A percentile compares a stretch with the other conserved stretches of the same genome.
Evolutionary conservation across 2,797 vertebrate genomes (phyloP).

Genomic region (Aldrovandia affinis): DNA sequence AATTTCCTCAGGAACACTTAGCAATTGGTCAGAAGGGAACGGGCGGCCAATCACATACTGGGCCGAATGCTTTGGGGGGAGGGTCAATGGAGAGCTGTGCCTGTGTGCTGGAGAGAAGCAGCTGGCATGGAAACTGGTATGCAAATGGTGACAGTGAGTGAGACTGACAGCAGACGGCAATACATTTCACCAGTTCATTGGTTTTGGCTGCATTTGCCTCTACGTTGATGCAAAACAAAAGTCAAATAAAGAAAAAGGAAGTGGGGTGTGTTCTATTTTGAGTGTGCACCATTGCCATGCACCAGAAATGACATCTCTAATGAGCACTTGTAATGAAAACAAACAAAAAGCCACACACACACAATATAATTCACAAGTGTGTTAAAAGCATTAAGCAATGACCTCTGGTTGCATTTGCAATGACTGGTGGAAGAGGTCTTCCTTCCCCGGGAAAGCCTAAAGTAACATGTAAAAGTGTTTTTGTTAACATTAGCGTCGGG

Average conservation of each 20-base stretch:
- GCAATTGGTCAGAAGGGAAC: not conserved
- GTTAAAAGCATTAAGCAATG: not conserved
- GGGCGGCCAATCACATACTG: not conserved
- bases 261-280: no score
- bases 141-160: constrained; percentile 1
- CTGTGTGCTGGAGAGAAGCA: not conserved
- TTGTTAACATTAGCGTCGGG: not conserved
- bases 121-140: not conserved
- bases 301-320: not conserved
- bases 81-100: not conserved
- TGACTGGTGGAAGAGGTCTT: not conserved
- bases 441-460: not conserved
- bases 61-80: not conserved
- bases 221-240: not conserved
- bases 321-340: not conserved
- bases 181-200: not conserved
- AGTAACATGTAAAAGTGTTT: not conserved
- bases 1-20: not conserved
- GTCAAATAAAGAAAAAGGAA: not conserved
- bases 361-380: not conserved
- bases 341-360: not conserved
- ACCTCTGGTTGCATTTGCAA: not conserved
- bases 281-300: not conserved
- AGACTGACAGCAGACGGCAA: not conserved
- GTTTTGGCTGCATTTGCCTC: not conserved